phyloP scores from a whole-genome alignment of 2,113 vertebrate species.

The Hiodon alosoides region DNA sequence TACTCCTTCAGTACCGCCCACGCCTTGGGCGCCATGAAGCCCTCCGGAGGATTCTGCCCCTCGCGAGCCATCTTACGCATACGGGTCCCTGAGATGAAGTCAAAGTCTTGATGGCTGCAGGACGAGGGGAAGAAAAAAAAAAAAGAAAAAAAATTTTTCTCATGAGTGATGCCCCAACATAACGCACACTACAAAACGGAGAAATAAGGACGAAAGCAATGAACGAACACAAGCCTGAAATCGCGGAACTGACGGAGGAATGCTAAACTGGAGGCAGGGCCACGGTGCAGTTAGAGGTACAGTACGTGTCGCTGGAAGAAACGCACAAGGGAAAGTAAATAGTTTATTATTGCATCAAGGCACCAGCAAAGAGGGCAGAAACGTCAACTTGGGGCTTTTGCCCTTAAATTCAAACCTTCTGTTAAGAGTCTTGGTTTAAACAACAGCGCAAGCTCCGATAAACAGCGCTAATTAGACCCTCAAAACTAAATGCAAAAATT shows the following conservation, averaged over 20 bases:
- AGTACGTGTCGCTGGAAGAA: too few relatives aligned
- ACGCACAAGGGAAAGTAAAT: background rate
- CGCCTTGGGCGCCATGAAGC: conserved; percentile 93
- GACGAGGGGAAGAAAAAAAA: conserved; percentile 2
- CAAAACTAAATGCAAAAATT: conserved; percentile 17
- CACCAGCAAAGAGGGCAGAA: conserved; percentile 11
- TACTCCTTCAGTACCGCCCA: conserved; percentile 92
- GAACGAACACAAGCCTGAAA: too few relatives aligned
- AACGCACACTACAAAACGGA: background rate
- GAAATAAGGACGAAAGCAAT: background rate
- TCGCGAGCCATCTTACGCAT: conserved; percentile 93
- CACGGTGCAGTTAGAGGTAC: background rate
- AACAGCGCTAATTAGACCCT: conserved; percentile 34
- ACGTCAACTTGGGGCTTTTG: conserved; percentile 19
- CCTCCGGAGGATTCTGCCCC: conserved; percentile 86
- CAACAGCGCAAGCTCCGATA: conserved; percentile 29
- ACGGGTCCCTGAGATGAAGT: conserved; percentile 96
- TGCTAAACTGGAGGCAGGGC: too few relatives aligned
- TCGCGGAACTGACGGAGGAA: too few relatives aligned
- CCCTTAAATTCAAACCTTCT: conserved; percentile 28
- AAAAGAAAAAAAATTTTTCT: background rate
- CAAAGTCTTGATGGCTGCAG: conserved; percentile 86
- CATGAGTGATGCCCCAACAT: background rate
- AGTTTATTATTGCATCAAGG: background rate
- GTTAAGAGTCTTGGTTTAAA: conserved; percentile 30